Conservation (phyloP, 2,113 vertebrate species). For the Furnarius figulus region DNA sequence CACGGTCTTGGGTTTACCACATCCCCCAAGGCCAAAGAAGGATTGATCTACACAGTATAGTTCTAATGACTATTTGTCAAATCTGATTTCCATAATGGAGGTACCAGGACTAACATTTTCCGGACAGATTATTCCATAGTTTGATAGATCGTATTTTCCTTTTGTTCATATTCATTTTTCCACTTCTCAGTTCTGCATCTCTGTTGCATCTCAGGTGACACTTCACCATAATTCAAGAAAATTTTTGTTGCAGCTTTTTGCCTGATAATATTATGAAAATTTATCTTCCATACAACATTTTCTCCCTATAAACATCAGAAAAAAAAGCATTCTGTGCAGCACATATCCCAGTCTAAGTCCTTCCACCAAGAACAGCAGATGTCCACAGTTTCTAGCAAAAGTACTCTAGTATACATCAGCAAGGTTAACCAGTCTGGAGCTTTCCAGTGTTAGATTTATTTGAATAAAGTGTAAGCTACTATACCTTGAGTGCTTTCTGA, state of each 20-base stretch:
- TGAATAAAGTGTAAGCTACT: not conserved
- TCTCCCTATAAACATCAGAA: not conserved
- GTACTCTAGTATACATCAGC: not conserved
- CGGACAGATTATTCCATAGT: not conserved
- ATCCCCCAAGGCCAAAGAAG: not conserved
- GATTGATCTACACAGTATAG: not conserved
- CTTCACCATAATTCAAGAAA: not conserved
- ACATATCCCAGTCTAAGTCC: not conserved
- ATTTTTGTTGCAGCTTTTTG: not conserved
- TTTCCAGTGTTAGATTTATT: not conserved
- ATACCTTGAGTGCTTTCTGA: not conserved
- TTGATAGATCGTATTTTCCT: not conserved
- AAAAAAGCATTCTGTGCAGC: not conserved
- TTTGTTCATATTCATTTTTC: not conserved
- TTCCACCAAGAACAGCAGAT: not conserved
- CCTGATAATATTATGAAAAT: not conserved
- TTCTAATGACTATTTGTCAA: constrained; percentile 24
- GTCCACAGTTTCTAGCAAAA: not conserved
- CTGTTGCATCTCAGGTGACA: not conserved
- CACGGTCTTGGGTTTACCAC: not conserved
- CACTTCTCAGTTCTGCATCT: not conserved
- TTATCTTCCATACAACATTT: not conserved
- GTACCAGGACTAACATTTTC: not conserved
- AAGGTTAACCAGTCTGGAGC: not conserved
- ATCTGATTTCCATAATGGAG: not conserved